Evolutionary conservation across 2,888 invertebrate species (phyloP).

Genomic region (Shargacucullia verbasci): DNA sequence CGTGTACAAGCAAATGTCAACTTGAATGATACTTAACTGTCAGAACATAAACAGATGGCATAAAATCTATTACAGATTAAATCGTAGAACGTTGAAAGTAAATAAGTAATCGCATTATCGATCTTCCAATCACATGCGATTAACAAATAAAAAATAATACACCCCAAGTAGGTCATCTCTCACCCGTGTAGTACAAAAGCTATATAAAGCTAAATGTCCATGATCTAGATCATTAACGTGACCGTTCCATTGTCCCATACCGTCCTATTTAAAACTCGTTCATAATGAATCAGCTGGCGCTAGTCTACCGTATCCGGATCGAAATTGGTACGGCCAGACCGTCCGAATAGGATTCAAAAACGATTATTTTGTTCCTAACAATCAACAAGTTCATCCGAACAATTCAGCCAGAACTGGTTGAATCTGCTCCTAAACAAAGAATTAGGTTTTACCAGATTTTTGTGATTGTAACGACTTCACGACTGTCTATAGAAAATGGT

Average conservation of each 20-base stretch:
- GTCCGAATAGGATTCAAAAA: constrained; percentile 2
- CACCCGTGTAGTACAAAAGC: constrained; percentile 26
- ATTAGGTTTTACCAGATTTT: background rate
- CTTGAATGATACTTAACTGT: background rate
- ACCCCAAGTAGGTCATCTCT: constrained; percentile 27
- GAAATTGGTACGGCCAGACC: background rate
- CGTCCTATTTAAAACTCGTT: constrained; percentile 20
- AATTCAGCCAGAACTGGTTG: background rate
- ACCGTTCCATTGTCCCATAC: constrained; percentile 28
- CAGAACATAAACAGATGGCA: background rate
- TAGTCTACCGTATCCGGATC: constrained; percentile 7
- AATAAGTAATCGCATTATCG: background rate
- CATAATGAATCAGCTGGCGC: constrained; percentile 11
- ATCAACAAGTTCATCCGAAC: constrained; percentile 1
- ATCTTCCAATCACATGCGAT: background rate
- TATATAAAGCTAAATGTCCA: constrained; percentile 43
- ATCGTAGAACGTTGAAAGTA: background rate
- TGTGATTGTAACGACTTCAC: too few relatives aligned
- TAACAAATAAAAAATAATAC: constrained; percentile 6
- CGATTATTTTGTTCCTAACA: constrained; percentile 13
- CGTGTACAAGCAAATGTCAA: background rate
- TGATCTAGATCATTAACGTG: constrained; percentile 36
- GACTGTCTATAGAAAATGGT: too few relatives aligned
- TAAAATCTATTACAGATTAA: background rate
- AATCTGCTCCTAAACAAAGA: constrained; percentile 3